Evolutionary conservation across 2,888 invertebrate species (phyloP).

Genomic region (Diarsia mendica): DNA sequence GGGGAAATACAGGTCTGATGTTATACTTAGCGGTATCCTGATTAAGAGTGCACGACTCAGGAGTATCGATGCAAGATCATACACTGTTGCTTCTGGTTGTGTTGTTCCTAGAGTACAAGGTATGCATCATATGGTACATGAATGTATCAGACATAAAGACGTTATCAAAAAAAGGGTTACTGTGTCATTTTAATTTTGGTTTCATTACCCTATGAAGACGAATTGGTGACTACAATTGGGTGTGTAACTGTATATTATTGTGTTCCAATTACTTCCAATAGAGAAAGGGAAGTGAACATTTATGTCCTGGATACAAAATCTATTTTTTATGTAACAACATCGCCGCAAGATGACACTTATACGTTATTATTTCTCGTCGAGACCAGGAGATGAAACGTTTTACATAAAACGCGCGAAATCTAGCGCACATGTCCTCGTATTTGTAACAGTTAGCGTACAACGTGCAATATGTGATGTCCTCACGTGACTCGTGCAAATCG

Average conservation of each 20-base stretch:
- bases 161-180: neutral
- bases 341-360: neutral
- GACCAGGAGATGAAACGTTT: constrained; percentile 8
- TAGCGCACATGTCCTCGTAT: constrained; percentile 17
- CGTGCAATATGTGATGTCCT: constrained; percentile 20
- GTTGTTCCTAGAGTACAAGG: neutral
- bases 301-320: neutral
- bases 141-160: no score
- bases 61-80: neutral
- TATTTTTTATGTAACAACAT: neutral
- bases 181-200: neutral
- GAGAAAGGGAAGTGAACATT: neutral
- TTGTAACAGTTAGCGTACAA: constrained; percentile 13
- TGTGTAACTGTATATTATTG: neutral
- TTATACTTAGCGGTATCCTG: neutral
- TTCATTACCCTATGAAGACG: neutral
- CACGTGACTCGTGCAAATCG: constrained; percentile 9
- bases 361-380: neutral
- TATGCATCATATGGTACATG: no score
- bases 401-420: constrained; percentile 1
- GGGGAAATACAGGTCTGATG: neutral
- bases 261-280: neutral
- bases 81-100: neutral
- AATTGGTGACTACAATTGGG: neutral
- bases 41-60: neutral